A percentile compares a stretch with the other conserved stretches of the same genome.
Conservation (phyloP, 2,797 vertebrate species). For the Alectoris magna region DNA sequence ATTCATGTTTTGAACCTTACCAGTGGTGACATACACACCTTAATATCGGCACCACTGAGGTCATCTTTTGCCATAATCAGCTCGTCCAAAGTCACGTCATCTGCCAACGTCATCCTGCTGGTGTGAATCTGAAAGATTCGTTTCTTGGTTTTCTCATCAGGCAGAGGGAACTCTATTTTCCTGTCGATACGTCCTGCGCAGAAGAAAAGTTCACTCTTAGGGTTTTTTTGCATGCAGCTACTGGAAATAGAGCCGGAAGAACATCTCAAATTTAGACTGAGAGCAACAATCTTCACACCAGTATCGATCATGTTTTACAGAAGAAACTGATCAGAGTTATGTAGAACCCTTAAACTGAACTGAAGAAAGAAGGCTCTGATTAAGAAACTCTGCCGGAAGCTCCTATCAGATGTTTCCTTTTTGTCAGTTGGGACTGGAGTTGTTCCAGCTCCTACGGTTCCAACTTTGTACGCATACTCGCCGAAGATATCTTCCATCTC, state of each 20-base stretch:
- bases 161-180: constrained; percentile 97
- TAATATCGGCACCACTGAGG: constrained; percentile 97
- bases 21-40: constrained; percentile 75
- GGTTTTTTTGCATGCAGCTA: neutral
- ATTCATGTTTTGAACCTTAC: neutral
- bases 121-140: constrained; percentile 99
- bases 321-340: neutral
- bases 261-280: neutral
- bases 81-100: constrained; percentile 94
- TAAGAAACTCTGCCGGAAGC: neutral
- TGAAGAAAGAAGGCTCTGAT: neutral
- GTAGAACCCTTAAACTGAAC: neutral
- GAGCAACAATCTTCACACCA: neutral
- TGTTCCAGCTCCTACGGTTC: neutral
- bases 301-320: neutral
- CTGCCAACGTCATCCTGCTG: constrained; percentile 94
- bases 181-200: constrained; percentile 92
- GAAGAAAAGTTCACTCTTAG: neutral
- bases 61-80: constrained; percentile 98
- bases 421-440: neutral
- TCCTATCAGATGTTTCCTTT: neutral
- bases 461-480: neutral
- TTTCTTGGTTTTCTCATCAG: constrained; percentile 96
- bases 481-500: neutral
- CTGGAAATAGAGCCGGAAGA: neutral